Conservation (phyloP, 2,888 invertebrate species). For the Miltochrista miniata region DNA sequence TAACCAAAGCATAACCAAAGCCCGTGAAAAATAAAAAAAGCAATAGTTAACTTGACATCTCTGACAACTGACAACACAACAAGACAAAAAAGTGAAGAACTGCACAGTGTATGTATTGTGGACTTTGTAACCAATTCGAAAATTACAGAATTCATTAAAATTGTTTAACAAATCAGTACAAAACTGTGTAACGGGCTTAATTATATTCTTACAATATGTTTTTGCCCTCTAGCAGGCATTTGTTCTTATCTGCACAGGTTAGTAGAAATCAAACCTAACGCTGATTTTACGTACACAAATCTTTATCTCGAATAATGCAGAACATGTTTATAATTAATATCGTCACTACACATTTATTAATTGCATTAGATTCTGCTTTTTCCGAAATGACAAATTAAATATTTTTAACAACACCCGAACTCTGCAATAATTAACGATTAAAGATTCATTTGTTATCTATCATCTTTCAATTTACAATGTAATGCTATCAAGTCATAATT, state of each 20-base stretch:
- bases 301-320: neutral
- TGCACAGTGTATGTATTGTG: conserved; percentile 32
- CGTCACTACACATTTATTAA: neutral
- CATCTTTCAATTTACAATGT: neutral
- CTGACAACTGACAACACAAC: too few species aligned
- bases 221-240: conserved; percentile 67
- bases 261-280: conserved; percentile 11
- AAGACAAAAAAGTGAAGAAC: too few species aligned
- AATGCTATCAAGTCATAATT: conserved; percentile 9
- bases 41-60: too few species aligned
- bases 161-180: conserved; percentile 12
- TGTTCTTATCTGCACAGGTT: conserved; percentile 72
- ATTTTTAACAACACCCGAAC: neutral
- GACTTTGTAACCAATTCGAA: conserved; percentile 69
- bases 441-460: neutral
- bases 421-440: neutral
- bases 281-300: too few species aligned
- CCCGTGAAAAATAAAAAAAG: too few species aligned
- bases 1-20: too few species aligned
- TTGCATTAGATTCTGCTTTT: neutral
- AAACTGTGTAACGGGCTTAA: neutral
- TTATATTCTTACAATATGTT: conserved; percentile 55
- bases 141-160: conserved; percentile 15
- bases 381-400: neutral
- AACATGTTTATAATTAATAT: neutral